Percentiles rank a stretch among this genome's conserved stretches.
Conservation (phyloP, 2,797 vertebrate species). For the Odontamblyopus lacepedii region DNA sequence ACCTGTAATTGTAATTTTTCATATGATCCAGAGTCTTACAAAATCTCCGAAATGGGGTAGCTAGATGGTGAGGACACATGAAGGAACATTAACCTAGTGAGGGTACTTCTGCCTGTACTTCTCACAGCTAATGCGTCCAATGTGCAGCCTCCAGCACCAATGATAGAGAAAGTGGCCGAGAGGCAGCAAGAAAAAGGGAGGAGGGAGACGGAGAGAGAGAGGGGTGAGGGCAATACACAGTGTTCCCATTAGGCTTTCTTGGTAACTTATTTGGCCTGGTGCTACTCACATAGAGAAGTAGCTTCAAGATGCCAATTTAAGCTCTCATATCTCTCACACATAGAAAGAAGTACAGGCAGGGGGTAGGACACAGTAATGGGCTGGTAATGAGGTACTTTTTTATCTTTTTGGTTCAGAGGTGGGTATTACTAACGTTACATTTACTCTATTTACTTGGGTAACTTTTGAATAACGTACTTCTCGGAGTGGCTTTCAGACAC, state of each 20-base stretch:
- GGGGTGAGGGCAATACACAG: conserved; percentile 18
- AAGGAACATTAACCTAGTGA: not conserved
- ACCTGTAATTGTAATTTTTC: not conserved
- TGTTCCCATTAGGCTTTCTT: conserved; percentile 10
- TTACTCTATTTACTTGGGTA: too few relatives aligned
- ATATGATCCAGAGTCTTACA: not conserved
- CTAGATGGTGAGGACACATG: not conserved
- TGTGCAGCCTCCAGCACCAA: not conserved
- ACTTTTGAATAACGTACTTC: too few relatives aligned
- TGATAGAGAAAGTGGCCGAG: not conserved
- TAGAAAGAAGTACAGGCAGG: not conserved
- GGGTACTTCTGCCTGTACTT: not conserved
- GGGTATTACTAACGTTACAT: too few relatives aligned
- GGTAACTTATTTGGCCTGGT: conserved; percentile 23
- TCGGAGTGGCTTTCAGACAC: too few relatives aligned
- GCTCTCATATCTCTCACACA: not conserved
- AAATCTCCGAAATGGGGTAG: not conserved
- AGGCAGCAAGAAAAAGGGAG: not conserved
- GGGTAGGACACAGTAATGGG: not conserved
- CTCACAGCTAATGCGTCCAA: not conserved
- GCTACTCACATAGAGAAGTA: conserved; percentile 18
- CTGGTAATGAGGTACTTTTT: not conserved
- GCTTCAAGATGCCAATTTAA: not conserved
- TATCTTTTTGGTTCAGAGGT: too few relatives aligned
- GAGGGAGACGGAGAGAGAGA: conserved; percentile 18